Base-by-base conservation (phyloP, 2,113 vertebrate genomes). In the Danionella cerebrum region DNA sequence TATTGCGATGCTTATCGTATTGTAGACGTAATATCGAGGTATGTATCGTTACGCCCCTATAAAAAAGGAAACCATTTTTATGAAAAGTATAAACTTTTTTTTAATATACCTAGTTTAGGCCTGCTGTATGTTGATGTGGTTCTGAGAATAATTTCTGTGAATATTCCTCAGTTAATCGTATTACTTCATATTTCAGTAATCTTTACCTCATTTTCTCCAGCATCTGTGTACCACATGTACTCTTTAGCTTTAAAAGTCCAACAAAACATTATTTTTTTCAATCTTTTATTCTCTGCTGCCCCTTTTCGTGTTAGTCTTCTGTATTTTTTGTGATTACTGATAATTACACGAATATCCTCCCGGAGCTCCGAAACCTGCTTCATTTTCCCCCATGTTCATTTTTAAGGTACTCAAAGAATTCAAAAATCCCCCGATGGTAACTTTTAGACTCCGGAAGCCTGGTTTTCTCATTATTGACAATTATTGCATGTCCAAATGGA, bases 401-500 rank as follows among this genome's bases (percentile, higher is more conserved):
- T 39, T 44, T 48, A 38, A 63, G 14, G 27, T 53, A 24, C 27
- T 52, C n/a, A 25, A 65, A 65, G 65, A 69, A 55, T 24, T 39
- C 48, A 64, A 52, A n/a, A 67, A 57, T 63, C 44, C 14, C 35
- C 45, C 2, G 27, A 31, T 39, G 8, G 45, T 58, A 67, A 73
- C 67, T 74, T 69, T 58, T 65, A 51, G 65, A 62, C 52, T 52
- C 41, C 44, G 42, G 12, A 64, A 63, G 27, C 69, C 47, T 65
- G 51, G 70, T 58, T 59, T 67, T 70, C 66, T 65, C 71, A 76
- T 73, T 76, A 80, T 65, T 44, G 64, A 65, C 57, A 72, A 70
- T 74, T 71, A 77, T 51, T 38, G 68, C 54, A 63, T 63, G 70
- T 70, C 63, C 73, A 74, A 72, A 72, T 71, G 68, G 74, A 78